phyloP scores from a whole-genome alignment of 2,888 invertebrate species.

The Lasioglossum vierecki region DNA sequence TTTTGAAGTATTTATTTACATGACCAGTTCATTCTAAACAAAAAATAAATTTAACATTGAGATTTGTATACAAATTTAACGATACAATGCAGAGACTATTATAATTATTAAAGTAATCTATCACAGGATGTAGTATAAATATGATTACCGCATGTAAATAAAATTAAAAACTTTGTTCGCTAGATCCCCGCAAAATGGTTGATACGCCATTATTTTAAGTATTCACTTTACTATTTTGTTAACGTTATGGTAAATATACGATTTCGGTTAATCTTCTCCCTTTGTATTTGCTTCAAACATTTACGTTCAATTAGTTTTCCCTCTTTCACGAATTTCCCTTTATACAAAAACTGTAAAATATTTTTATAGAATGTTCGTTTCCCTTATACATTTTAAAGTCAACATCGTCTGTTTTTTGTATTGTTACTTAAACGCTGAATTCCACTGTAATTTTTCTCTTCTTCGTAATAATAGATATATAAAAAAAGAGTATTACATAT shows the following conservation, averaged over 20 bases:
- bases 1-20: constrained; percentile 17
- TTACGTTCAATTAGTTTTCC: neutral
- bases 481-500: neutral
- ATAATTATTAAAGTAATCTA: constrained; percentile 13
- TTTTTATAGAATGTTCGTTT: neutral
- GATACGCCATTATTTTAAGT: neutral
- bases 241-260: neutral
- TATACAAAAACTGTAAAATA: neutral
- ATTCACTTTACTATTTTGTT: neutral
- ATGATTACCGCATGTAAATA: constrained; percentile 15
- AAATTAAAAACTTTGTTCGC: neutral
- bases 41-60: constrained; percentile 35
- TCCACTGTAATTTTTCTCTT: constrained; percentile 6
- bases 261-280: neutral
- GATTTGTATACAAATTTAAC: constrained; percentile 41
- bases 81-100: constrained; percentile 16
- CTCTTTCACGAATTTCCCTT: neutral
- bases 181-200: neutral
- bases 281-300: neutral
- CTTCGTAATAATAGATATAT: neutral
- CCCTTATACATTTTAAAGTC: neutral
- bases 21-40: constrained; percentile 37
- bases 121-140: constrained; percentile 19
- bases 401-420: neutral
- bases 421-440: neutral